Evolutionary conservation across 2,113 vertebrate genomes (phyloP).

Genomic region (Proterorhinus semilunaris): DNA sequence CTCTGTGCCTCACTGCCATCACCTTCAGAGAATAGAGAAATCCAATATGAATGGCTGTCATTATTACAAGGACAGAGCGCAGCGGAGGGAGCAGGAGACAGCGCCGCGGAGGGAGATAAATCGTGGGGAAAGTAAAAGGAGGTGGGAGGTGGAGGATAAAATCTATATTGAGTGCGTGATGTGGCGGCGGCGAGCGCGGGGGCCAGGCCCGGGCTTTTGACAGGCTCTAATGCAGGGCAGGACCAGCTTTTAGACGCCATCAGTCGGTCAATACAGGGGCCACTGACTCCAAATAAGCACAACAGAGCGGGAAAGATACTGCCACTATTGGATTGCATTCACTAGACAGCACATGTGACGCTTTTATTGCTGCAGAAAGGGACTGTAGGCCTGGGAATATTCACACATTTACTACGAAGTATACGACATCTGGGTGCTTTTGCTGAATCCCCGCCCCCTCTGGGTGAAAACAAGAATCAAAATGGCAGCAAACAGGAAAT

Average conservation of each 20-base stretch:
- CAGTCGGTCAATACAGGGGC: conserved; percentile 59
- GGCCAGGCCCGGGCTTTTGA: conserved; percentile 67
- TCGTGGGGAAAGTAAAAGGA: conserved; percentile 38
- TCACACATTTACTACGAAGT: too few species aligned
- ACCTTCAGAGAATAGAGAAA: conserved; percentile 61
- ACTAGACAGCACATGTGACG: too few species aligned
- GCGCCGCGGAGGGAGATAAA: conserved; percentile 48
- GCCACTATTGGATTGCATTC: too few species aligned
- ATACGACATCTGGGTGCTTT: too few species aligned
- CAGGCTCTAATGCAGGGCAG: conserved; percentile 58
- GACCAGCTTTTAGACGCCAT: conserved; percentile 51
- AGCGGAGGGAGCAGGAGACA: conserved; percentile 30
- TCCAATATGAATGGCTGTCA: conserved; percentile 71
- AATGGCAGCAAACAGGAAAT: too few species aligned
- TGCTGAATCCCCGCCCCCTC: not conserved
- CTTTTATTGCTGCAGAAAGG: too few species aligned
- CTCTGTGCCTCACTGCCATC: conserved; percentile 47
- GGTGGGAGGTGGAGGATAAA: conserved; percentile 63
- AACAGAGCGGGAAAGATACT: not conserved
- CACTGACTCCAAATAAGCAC: conserved; percentile 32
- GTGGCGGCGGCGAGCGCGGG: conserved; percentile 58
- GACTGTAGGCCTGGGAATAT: too few species aligned
- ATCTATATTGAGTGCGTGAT: conserved; percentile 69
- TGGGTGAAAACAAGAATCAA: not conserved
- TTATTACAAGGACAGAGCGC: conserved; percentile 63